phyloP scores from a whole-genome alignment of 2,888 invertebrate genomes.

The Agapostemon virescens region DNA sequence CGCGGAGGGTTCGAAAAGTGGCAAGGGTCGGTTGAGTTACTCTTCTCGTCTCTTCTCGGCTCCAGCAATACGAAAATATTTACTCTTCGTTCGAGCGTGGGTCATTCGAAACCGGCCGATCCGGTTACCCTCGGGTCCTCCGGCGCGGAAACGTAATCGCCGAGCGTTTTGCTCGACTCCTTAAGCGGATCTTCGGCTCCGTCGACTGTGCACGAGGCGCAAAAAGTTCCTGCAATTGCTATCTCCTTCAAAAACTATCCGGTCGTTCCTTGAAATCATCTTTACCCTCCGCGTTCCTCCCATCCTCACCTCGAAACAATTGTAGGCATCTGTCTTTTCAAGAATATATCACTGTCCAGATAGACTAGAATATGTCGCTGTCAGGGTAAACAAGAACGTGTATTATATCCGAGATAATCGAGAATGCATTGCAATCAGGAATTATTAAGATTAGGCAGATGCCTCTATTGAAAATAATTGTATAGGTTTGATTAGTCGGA shows the following conservation, averaged over 20 bases:
- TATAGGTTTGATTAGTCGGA: too few species aligned
- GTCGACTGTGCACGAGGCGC: not conserved
- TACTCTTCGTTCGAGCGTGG: slow-evolving; percentile 73
- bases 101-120: slow-evolving; percentile 78
- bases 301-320: too few species aligned
- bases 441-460: too few species aligned
- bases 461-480: too few species aligned
- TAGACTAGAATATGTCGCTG: too few species aligned
- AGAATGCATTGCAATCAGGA: too few species aligned
- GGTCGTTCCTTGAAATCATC: not conserved
- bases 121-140: slow-evolving; percentile 75
- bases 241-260: not conserved
- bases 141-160: slow-evolving; percentile 73
- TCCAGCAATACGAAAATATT: slow-evolving; percentile 79
- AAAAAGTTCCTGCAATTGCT: not conserved
- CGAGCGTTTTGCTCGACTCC: slow-evolving; percentile 71
- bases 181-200: slow-evolving; percentile 34
- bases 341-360: too few species aligned
- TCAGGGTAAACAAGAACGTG: too few species aligned
- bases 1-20: slow-evolving; percentile 33
- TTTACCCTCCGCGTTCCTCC: too few species aligned
- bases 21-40: slow-evolving; percentile 74
- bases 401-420: too few species aligned
- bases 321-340: too few species aligned
- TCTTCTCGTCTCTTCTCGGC: slow-evolving; percentile 55